These are phyloP conservation scores for Pithys albifrons DNA, from an alignment of 2,113 vertebrate genomes.

Conservation along the genomic window DNA sequence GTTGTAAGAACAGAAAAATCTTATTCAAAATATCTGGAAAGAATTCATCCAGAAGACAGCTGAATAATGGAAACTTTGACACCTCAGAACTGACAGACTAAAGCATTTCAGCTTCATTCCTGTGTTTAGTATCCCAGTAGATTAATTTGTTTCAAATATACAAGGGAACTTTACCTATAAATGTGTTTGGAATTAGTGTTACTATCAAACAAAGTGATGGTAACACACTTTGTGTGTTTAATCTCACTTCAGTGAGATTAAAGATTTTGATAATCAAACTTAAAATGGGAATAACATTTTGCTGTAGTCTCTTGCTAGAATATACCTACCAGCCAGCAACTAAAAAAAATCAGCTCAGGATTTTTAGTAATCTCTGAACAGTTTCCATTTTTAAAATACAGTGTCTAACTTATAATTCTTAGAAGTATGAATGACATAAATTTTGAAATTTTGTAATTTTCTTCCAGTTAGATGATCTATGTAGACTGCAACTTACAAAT, in stretches of 20 bases:
- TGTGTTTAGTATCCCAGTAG: not conserved
- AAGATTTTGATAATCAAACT: not conserved
- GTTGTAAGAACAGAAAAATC: not conserved
- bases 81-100: not conserved
- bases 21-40: not conserved
- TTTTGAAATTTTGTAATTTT: not conserved
- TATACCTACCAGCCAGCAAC: not conserved
- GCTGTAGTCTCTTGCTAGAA: not conserved
- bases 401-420: not conserved
- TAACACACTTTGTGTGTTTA: too few relatives aligned
- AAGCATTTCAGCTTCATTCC: not conserved
- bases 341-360: not conserved
- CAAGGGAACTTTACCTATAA: not conserved
- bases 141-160: not conserved
- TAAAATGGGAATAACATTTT: not conserved
- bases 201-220: not conserved
- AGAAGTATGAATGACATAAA: not conserved
- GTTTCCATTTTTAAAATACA: not conserved
- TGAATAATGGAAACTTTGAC: not conserved
- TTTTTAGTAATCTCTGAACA: not conserved
- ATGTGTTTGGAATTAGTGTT: not conserved
- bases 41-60: not conserved
- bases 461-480: not conserved
- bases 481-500: not conserved
- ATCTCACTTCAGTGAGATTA: not conserved